Base-by-base conservation (phyloP, 2,113 vertebrate species). In the Trinectes maculatus region DNA sequence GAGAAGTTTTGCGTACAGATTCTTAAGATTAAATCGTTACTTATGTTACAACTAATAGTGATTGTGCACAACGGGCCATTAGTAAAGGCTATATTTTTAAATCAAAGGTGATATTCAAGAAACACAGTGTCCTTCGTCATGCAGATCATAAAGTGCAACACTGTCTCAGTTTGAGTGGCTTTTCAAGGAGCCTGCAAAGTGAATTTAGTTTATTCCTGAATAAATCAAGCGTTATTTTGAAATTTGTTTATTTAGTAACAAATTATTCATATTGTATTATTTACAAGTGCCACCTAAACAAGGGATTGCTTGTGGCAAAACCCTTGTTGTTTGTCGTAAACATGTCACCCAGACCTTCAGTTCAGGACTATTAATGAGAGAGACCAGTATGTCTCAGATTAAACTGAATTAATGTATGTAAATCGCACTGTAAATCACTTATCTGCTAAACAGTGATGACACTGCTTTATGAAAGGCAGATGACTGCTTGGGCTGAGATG, bases 31-130 rank as follows among this genome's bases (percentile, higher is more conserved):
- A 28, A 64, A 55, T 76, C n/a, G n/a, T n/a, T 33, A 53, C 52
- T 77, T 9, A 10, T 26, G 24, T 66, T 42, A 6, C 40, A 18
- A 72, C 59, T 43, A 77, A 59, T 7, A 31, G 11, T 43, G 13
- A 52, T 58, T n/a, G n/a, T n/a, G n/a, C 34, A 12, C 34, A 37
- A 49, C 10, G 15, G 62, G 66, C 56, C 47, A 52, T 67, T 62
- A 36, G 24, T 48, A 48, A 69, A 36, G 15, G 26, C 3, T 28
- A 15, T 65, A 69, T 21, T 58, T 52, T 79, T 76, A 11, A 61
- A 71, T 68, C 36, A 56, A 76, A 76, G 42, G 59, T 81, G 42
- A 74, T 12, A 49, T 13, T 73, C 46, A 37, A 33, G 31, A 63
- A 49, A 2, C n/a, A n/a, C n/a, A n/a, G n/a, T n/a, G n/a, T n/a